phyloP scores from a whole-genome alignment of 1,140 invertebrate species.

The Drosophila lacteicornis region DNA sequence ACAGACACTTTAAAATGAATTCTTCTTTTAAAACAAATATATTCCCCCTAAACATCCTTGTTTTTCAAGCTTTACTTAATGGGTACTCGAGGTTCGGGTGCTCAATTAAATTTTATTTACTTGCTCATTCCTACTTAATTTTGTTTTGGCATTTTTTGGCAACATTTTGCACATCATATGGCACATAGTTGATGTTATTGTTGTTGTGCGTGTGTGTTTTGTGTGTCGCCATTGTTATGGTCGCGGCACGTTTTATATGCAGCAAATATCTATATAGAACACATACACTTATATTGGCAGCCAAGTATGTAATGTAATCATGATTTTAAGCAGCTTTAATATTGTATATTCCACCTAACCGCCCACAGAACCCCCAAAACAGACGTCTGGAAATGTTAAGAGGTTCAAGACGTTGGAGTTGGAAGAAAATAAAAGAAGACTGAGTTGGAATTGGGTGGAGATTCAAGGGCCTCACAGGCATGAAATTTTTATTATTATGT shows the following conservation, averaged over 20 bases:
- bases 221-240: slow-evolving; percentile 46
- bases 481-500: slow-evolving; percentile 81
- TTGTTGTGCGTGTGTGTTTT: slow-evolving; percentile 14
- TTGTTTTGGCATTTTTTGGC: slow-evolving; percentile 45
- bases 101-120: background rate
- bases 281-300: slow-evolving; percentile 51
- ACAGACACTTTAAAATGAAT: too few species aligned
- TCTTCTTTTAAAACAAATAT: background rate
- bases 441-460: slow-evolving; percentile 6
- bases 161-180: slow-evolving; percentile 76
- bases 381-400: slow-evolving; percentile 40
- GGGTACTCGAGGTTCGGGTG: background rate
- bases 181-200: slow-evolving; percentile 51
- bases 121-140: slow-evolving; percentile 36
- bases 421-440: background rate
- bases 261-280: slow-evolving; percentile 7
- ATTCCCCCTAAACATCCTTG: background rate
- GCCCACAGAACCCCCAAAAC: slow-evolving; percentile 8
- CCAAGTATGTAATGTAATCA: slow-evolving; percentile 67
- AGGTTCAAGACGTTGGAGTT: slow-evolving; percentile 10
- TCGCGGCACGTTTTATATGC: slow-evolving; percentile 31
- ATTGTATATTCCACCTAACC: slow-evolving; percentile 28
- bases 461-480: slow-evolving; percentile 45
- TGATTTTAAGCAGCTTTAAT: slow-evolving; percentile 78
- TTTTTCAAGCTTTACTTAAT: background rate